phyloP scores from a whole-genome alignment of 2,797 vertebrate species.

The Bradypodion ventrale region DNA sequence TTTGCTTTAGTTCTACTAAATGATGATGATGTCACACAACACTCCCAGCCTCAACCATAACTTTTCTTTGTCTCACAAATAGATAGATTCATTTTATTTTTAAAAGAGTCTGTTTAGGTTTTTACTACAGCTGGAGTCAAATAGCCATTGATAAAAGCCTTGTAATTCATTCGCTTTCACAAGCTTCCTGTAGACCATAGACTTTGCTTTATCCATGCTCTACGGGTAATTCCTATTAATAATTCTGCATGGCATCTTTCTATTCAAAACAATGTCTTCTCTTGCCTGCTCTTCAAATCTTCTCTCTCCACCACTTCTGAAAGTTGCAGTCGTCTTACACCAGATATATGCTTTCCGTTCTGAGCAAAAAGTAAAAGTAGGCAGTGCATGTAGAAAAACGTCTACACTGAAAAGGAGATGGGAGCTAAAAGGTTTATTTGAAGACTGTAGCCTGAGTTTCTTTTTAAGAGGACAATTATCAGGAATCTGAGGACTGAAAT shows the following conservation, averaged over 20 bases:
- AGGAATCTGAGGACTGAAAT: no score
- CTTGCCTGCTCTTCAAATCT: no score
- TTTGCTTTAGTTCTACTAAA: no score
- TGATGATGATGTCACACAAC: no score
- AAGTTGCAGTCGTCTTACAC: constrained; percentile 59
- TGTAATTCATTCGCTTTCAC: constrained; percentile 41
- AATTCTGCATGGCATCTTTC: constrained; percentile 60
- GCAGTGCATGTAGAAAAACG: no score
- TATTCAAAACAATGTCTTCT: constrained; percentile 57
- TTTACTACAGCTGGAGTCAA: constrained; percentile 28
- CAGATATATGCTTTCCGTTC: constrained; percentile 73
- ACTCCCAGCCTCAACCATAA: no score
- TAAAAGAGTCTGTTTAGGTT: constrained; percentile 2
- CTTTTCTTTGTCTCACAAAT: constrained; percentile 8
- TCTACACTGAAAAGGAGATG: no score
- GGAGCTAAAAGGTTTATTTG: no score
- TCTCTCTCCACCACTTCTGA: constrained; percentile 24
- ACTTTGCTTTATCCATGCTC: constrained; percentile 63
- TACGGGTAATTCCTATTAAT: constrained; percentile 56
- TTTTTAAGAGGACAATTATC: no score
- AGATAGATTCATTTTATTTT: neutral
- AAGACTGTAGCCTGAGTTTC: no score
- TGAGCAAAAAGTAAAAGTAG: constrained; percentile 46
- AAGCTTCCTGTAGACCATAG: constrained; percentile 51
- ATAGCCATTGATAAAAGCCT: constrained; percentile 7